Evolutionary conservation across 2,797 vertebrate species (phyloP).

Genomic region (Coregonus sp.): DNA sequence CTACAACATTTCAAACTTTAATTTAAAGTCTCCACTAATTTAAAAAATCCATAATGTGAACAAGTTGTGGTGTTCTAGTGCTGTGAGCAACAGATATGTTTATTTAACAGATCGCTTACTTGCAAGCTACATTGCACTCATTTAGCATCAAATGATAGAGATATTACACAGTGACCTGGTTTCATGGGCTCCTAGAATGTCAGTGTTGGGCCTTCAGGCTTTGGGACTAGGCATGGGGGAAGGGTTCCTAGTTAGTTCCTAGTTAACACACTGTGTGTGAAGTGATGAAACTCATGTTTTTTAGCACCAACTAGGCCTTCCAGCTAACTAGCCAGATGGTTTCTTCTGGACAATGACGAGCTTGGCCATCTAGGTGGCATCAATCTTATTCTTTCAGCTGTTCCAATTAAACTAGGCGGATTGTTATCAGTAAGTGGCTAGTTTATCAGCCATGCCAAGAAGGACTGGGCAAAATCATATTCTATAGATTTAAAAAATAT

Average conservation of each 20-base stretch:
- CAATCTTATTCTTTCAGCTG: constrained; percentile 12
- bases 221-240: constrained; percentile 10
- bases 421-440: not conserved
- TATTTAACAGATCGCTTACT: constrained; percentile 42
- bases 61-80: constrained; percentile 8
- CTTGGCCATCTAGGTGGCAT: constrained; percentile 32
- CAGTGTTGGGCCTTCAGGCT: constrained; percentile 19
- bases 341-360: constrained; percentile 25
- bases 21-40: constrained; percentile 9
- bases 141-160: constrained; percentile 42
- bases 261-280: constrained; percentile 9
- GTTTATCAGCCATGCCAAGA: not conserved
- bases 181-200: constrained; percentile 39
- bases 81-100: constrained; percentile 38
- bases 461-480: no score
- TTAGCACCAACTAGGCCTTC: constrained; percentile 16
- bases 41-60: not conserved
- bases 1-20: no score
- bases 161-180: constrained; percentile 58
- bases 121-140: constrained; percentile 44
- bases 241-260: no score
- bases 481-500: not conserved
- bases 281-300: constrained; percentile 27
- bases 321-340: constrained; percentile 44
- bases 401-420: not conserved